Evolutionary conservation across 2,113 vertebrate genomes (phyloP).

Genomic region (Rhynchopsitta pachyrhyncha): DNA sequence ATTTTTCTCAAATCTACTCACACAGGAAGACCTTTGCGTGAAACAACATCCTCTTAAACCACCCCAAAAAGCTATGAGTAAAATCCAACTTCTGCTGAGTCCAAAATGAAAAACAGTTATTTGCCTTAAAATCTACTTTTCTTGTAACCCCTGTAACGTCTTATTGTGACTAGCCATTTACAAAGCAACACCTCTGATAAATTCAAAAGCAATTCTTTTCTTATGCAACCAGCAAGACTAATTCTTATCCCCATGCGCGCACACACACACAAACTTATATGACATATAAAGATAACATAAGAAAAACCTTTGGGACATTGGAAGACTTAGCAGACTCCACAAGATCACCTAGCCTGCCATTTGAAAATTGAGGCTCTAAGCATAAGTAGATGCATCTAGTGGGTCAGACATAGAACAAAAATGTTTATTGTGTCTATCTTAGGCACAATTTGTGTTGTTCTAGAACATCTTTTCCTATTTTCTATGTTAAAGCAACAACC

Average conservation of each 20-base stretch:
- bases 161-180: background rate
- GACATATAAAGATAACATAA: rapidly evolving
- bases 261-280: rapidly evolving
- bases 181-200: background rate
- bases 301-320: background rate
- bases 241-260: background rate
- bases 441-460: background rate
- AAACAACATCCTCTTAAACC: background rate
- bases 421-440: background rate
- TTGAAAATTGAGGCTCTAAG: background rate
- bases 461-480: background rate
- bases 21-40: background rate
- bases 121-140: background rate
- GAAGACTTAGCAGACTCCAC: background rate
- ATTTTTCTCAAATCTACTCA: background rate
- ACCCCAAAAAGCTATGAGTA: background rate
- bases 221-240: background rate
- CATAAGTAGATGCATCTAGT: background rate
- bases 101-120: background rate
- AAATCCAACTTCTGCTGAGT: background rate
- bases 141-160: background rate
- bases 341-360: background rate
- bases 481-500: background rate
- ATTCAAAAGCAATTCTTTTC: background rate
- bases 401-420: background rate